Percentiles rank a stretch among this genome's conserved stretches.
Evolutionary conservation across 2,888 invertebrate species (phyloP).

Genomic region (Drosophila longiperda): DNA sequence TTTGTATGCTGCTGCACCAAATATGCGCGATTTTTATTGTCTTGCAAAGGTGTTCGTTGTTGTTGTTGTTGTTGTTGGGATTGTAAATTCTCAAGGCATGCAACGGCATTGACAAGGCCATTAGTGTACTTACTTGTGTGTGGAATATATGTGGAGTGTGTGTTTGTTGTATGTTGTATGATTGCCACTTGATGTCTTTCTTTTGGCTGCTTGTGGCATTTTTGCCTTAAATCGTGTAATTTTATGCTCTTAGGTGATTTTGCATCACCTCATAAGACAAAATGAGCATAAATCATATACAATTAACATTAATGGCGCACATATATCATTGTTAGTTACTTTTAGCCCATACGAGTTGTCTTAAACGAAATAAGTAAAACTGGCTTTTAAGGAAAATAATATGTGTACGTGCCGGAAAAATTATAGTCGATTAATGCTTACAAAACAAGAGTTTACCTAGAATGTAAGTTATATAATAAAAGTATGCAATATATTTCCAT

Average conservation of each 20-base stretch:
- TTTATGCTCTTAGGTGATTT: constrained; percentile 49
- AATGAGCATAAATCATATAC: constrained; percentile 34
- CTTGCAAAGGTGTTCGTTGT: constrained; percentile 36
- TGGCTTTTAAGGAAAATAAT: not conserved
- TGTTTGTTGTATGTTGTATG: constrained; percentile 2
- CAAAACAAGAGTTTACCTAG: not conserved
- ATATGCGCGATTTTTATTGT: constrained; percentile 64
- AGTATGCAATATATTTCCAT: not conserved
- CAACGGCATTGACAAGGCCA: constrained; percentile 75
- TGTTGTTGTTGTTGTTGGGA: constrained; percentile 36
- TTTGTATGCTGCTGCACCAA: constrained; percentile 57
- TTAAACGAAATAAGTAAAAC: not conserved
- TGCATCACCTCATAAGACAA: constrained; percentile 42
- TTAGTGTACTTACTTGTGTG: constrained; percentile 32
- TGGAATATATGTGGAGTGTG: constrained; percentile 28
- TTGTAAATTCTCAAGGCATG: constrained; percentile 61
- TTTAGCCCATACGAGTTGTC: constrained; percentile 2
- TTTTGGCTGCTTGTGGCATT: constrained; percentile 33
- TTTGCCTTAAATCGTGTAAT: constrained; percentile 44
- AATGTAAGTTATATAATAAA: not conserved
- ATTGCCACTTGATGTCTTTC: constrained; percentile 50
- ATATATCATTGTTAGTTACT: constrained; percentile 21
- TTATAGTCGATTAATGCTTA: not conserved
- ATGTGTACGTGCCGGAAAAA: not conserved
- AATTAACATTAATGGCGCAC: constrained; percentile 22